Conservation (phyloP, 2,113 vertebrate genomes). For the Austrofundulus limnaeus region DNA sequence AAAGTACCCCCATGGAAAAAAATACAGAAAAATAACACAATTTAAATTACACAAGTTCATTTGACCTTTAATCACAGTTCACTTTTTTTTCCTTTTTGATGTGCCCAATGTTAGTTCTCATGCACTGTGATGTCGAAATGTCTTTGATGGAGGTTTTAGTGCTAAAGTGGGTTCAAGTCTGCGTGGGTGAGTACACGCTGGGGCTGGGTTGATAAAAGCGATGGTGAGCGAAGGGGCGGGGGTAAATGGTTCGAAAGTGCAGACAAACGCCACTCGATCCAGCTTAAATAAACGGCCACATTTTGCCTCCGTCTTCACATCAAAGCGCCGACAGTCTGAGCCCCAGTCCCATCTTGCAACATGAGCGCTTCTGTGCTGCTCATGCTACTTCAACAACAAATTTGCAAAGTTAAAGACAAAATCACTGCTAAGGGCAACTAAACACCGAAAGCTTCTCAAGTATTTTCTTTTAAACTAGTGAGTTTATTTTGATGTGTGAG, state of each 20-base stretch:
- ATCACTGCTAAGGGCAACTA: constrained; percentile 14
- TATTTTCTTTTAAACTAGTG: constrained; percentile 11
- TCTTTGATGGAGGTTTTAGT: constrained; percentile 73
- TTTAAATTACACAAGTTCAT: constrained; percentile 18
- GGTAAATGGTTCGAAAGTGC: constrained; percentile 65
- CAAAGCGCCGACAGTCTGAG: constrained; percentile 69
- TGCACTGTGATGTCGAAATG: constrained; percentile 41
- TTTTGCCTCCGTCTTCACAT: constrained; percentile 59
- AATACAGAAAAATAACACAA: constrained; percentile 14
- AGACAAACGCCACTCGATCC: constrained; percentile 68
- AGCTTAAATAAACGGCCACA: constrained; percentile 69
- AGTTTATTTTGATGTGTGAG: constrained; percentile 37
- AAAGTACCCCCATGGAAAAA: constrained; percentile 10
- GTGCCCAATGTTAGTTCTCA: constrained; percentile 45
- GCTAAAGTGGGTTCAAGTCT: constrained; percentile 62
- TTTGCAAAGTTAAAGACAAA: constrained; percentile 11
- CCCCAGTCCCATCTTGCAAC: constrained; percentile 53
- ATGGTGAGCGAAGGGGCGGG: constrained; percentile 37
- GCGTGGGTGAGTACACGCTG: constrained; percentile 49
- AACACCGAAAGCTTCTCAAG: background rate
- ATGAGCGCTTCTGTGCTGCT: constrained; percentile 23
- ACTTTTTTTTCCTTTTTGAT: constrained; percentile 31
- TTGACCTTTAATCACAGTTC: constrained; percentile 31
- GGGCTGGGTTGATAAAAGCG: constrained; percentile 61
- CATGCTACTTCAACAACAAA: constrained; percentile 37